phyloP scores from a whole-genome alignment of 2,888 invertebrate genomes.

The Microchrysa polita region DNA sequence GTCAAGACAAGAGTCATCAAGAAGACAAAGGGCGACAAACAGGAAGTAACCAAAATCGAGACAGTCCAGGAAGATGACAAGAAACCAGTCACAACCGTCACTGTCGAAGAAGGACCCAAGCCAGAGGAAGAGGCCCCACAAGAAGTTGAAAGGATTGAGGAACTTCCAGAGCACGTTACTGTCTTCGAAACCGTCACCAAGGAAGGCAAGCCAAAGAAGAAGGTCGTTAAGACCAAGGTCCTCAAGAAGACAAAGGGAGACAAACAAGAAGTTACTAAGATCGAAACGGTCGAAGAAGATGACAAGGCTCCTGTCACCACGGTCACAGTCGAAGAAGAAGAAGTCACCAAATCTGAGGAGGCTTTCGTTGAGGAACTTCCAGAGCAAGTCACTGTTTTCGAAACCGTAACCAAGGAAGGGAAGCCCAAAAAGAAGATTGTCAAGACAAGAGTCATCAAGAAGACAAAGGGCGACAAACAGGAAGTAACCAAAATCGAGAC shows the following conservation, averaged over 20 bases:
- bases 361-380: no score
- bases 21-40: conserved; percentile 55
- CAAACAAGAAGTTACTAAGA: conserved; percentile 57
- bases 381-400: conserved; percentile 53
- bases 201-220: conserved; percentile 55
- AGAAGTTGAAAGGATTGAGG: conserved; percentile 45
- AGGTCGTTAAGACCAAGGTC: conserved; percentile 57
- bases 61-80: conserved; percentile 58
- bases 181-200: conserved; percentile 60
- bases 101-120: conserved; percentile 56
- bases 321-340: conserved; percentile 51
- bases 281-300: conserved; percentile 59
- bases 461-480: conserved; percentile 57
- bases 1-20: conserved; percentile 59
- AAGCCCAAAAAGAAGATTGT: conserved; percentile 57
- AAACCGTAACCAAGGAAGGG: conserved; percentile 58
- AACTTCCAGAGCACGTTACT: conserved; percentile 56
- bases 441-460: conserved; percentile 60
- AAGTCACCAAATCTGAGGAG: conserved; percentile 55
- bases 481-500: conserved; percentile 58
- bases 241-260: conserved; percentile 58
- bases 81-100: conserved; percentile 57
- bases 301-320: conserved; percentile 56
- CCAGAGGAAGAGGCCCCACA: conserved; percentile 51
- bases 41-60: conserved; percentile 60